These are phyloP conservation scores for Sipha maydis DNA, from an alignment of 2,888 invertebrate genomes.

Conservation along the genomic window DNA sequence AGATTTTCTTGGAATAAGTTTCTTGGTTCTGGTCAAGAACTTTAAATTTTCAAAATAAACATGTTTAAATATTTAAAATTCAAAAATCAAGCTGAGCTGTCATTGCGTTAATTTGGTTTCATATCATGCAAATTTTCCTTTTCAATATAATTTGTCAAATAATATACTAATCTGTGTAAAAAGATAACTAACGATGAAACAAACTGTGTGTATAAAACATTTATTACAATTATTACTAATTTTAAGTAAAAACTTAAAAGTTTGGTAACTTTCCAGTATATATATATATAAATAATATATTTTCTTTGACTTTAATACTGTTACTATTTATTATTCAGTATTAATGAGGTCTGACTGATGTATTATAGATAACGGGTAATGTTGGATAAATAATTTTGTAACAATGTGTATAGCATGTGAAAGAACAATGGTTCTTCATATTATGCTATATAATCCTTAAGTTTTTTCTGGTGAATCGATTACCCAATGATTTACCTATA, in stretches of 20 bases:
- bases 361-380: not conserved
- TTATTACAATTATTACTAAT: not conserved
- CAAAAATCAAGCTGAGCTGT: too few species aligned
- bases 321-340: too few species aligned
- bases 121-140: too few species aligned
- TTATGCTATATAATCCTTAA: not conserved
- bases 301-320: not conserved
- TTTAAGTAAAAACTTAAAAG: not conserved
- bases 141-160: too few species aligned
- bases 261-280: too few species aligned
- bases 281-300: not conserved
- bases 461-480: not conserved
- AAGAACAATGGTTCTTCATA: not conserved
- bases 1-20: too few species aligned
- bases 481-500: too few species aligned
- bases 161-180: too few species aligned
- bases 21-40: too few species aligned
- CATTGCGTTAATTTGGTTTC: not conserved
- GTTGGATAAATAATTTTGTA: not conserved
- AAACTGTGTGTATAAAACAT: not conserved
- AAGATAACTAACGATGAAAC: too few species aligned
- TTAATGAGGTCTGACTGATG: not conserved
- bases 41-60: too few species aligned
- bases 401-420: not conserved
- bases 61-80: too few species aligned